Percentiles rank a stretch among this genome's conserved stretches.
Evolutionary conservation across 2,113 vertebrate genomes (phyloP).

Genomic region (Antidorcas marsupialis): DNA sequence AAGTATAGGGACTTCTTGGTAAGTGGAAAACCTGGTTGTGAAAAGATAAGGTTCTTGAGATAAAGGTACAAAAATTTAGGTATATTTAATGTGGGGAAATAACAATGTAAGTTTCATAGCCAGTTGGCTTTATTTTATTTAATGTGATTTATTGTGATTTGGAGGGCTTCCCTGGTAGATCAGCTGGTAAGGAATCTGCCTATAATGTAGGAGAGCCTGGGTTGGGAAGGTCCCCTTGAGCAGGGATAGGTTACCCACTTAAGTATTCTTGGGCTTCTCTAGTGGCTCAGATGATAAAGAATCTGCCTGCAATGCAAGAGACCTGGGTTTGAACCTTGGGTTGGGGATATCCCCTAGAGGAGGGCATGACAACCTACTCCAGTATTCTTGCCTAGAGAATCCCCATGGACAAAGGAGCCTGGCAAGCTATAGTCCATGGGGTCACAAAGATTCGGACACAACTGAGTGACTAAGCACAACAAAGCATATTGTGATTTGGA

Average conservation of each 20-base stretch:
- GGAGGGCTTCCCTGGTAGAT: neutral
- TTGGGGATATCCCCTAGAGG: neutral
- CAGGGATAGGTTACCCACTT: neutral
- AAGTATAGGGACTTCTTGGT: neutral
- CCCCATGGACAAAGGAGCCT: neutral
- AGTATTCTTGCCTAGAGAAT: neutral
- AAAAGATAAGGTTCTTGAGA: neutral
- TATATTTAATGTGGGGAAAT: neutral
- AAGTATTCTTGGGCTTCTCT: neutral
- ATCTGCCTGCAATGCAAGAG: neutral
- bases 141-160: neutral
- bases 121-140: neutral
- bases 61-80: neutral
- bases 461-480: neutral
- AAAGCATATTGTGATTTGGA: neutral
- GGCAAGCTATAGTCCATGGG: neutral
- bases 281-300: neutral
- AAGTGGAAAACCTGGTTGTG: neutral
- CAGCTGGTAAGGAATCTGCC: neutral
- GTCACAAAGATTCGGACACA: neutral
- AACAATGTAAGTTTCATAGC: neutral
- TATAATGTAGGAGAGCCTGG: neutral
- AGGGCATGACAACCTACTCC: neutral
- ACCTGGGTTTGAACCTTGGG: neutral
- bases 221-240: neutral